phyloP scores from a whole-genome alignment of 1,140 invertebrate species.

The Halictus rubicundus region DNA sequence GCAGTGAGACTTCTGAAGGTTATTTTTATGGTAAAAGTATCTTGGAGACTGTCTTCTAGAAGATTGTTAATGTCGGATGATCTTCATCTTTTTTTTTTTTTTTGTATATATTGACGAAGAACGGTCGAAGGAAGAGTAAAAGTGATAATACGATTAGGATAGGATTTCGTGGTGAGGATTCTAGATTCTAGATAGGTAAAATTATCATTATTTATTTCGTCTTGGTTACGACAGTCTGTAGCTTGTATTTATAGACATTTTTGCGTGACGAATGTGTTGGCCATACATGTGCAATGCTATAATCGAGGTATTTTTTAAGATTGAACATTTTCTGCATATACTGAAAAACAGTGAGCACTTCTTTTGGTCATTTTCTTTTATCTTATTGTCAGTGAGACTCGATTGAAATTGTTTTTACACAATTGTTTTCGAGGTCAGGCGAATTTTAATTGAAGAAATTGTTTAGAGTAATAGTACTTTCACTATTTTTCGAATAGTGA shows the following conservation, averaged over 20 bases:
- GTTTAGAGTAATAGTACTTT: not conserved
- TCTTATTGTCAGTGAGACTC: no score
- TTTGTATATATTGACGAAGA: not conserved
- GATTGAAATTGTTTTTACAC: no score
- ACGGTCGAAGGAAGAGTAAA: not conserved
- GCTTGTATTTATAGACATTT: not conserved
- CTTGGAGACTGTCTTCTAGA: no score
- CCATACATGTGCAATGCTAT: not conserved
- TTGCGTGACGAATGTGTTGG: no score
- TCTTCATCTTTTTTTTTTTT: not conserved
- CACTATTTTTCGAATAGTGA: no score
- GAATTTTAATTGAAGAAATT: no score
- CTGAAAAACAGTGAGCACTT: no score
- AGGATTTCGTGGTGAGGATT: constrained; percentile 38
- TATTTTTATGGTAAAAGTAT: no score
- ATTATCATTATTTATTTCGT: constrained; percentile 52
- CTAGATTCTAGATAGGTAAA: constrained; percentile 19
- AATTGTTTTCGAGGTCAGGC: no score
- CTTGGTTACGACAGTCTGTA: not conserved
- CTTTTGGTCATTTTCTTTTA: no score
- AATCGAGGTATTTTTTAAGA: not conserved
- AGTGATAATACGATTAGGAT: constrained; percentile 44
- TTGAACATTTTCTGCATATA: not conserved
- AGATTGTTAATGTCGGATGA: no score
- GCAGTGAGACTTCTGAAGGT: not conserved